A percentile compares a stretch with the other conserved stretches of the same genome.
Evolutionary conservation across 1,140 invertebrate species (phyloP).

Genomic region (Steinernema feltiae): DNA sequence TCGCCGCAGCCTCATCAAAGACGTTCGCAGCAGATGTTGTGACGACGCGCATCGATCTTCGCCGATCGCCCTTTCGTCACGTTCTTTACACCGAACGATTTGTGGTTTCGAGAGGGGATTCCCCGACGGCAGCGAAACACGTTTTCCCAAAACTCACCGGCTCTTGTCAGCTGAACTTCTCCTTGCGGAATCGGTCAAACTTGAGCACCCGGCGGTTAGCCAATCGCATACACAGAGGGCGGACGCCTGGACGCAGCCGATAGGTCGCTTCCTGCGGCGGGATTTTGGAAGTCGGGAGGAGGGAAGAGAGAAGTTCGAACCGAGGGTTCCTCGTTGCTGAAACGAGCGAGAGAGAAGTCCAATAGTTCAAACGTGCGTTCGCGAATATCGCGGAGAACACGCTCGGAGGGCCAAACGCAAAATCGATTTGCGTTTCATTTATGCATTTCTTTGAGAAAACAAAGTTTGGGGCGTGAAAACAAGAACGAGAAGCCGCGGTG

Average conservation of each 20-base stretch:
- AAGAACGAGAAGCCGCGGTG: not conserved
- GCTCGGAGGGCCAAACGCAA: constrained; percentile 4
- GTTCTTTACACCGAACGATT: too few relatives aligned
- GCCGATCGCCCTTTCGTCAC: not conserved
- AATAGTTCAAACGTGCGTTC: constrained; percentile 6
- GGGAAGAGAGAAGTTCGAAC: not conserved
- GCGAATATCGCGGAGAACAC: not conserved
- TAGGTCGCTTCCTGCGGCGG: not conserved
- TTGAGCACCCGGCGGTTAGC: not conserved
- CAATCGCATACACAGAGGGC: constrained; percentile 9
- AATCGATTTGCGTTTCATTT: not conserved
- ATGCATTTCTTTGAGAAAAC: not conserved
- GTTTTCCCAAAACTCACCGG: not conserved
- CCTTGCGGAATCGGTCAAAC: not conserved
- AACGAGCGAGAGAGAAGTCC: not conserved
- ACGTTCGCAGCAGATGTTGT: too few relatives aligned
- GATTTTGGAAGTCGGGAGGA: not conserved
- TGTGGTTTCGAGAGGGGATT: not conserved
- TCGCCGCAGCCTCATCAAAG: too few relatives aligned
- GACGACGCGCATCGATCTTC: too few relatives aligned
- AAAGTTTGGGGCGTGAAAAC: not conserved
- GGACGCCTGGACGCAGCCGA: not conserved
- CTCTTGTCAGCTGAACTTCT: constrained; percentile 13
- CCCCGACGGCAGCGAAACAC: not conserved
- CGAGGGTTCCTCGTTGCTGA: not conserved